Evolutionary conservation across 1,140 invertebrate species (phyloP).

Genomic region (Temnothorax longispinosus): DNA sequence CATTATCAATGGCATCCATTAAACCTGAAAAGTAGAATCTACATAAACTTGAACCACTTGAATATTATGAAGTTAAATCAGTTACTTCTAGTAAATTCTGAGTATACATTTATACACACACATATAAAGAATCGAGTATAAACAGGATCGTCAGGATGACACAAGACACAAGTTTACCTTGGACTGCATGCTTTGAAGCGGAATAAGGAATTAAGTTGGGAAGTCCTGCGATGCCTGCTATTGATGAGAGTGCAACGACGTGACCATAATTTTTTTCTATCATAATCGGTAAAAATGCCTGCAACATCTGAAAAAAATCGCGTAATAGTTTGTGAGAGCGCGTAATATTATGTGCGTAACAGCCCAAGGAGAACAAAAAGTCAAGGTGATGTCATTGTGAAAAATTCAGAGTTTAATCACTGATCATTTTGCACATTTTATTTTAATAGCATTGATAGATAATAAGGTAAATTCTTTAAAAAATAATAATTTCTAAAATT

Average conservation of each 20-base stretch:
- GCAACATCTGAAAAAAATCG: constrained; percentile 87
- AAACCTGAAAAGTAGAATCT: constrained; percentile 82
- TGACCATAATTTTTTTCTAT: constrained; percentile 92
- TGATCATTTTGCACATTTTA: background rate
- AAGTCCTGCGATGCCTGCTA: constrained; percentile 91
- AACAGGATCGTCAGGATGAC: background rate
- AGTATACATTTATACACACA: too few relatives aligned
- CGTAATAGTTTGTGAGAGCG: background rate
- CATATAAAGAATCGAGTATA: background rate
- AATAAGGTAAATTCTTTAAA: background rate
- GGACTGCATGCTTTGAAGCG: constrained; percentile 93
- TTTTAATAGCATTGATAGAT: background rate
- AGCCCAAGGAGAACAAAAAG: too few relatives aligned
- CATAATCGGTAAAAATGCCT: constrained; percentile 94
- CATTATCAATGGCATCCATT: constrained; percentile 91
- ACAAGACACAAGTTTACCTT: constrained; percentile 83
- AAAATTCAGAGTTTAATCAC: too few relatives aligned
- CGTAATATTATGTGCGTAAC: background rate
- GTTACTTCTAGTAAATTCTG: background rate
- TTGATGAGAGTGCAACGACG: constrained; percentile 93
- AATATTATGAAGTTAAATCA: background rate
- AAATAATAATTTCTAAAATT: background rate
- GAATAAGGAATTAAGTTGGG: constrained; percentile 93
- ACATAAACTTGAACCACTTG: background rate
- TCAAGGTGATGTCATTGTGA: too few relatives aligned